Base-by-base conservation (phyloP, 2,113 vertebrate genomes). In the Dicerorhinus sumatrensis region DNA sequence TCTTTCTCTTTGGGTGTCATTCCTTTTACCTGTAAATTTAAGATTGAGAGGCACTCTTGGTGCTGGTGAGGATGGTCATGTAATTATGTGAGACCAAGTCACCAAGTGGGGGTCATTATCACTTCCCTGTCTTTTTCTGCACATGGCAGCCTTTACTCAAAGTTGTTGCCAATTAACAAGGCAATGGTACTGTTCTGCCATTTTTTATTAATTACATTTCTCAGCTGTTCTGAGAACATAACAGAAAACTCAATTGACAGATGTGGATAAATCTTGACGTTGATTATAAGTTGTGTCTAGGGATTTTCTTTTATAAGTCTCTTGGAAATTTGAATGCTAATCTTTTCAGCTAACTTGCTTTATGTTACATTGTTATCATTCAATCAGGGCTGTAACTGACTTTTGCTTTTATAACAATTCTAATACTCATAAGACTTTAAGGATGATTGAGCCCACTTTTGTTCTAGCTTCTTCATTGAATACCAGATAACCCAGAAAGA, bases 221-320 rank as follows among this genome's bases (percentile, higher is more conserved):
- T 94, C 36, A 93, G 73, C 14, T 94, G 48, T 90, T 97, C 63
- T 91, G 63, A 96, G 54, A 86, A 42, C 39, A 48, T 33, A 73
- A 89, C n/a, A 95, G 88, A 79, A 97, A 96, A 60, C 25, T 82
- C 75, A 85, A 33, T 51, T 96, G 93, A 93, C 73, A 85, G n/a
- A 94, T 94, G 25, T 90, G 80, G 83, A 87, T 92, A 96, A 95
- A 96, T 92, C 67, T 96, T 98, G 97, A 96, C 95, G 94, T 88
- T 98, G 94, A 98, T 97, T 98, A 96, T 93, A 96, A 96, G 77
- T 77, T 94, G 67, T 65, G 20, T 67, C 48, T 60, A 92, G 54
- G 27, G n/a, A 94, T 42, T 89, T 94, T 79, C 89, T 94, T 96
- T 96, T 76, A 62, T 51, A 91, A 90, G 46, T 97, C 16, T 94